A percentile compares a stretch with the other conserved stretches of the same genome.
Conservation (phyloP, 2,888 invertebrate species). For the Trissolcus brochymenae region DNA sequence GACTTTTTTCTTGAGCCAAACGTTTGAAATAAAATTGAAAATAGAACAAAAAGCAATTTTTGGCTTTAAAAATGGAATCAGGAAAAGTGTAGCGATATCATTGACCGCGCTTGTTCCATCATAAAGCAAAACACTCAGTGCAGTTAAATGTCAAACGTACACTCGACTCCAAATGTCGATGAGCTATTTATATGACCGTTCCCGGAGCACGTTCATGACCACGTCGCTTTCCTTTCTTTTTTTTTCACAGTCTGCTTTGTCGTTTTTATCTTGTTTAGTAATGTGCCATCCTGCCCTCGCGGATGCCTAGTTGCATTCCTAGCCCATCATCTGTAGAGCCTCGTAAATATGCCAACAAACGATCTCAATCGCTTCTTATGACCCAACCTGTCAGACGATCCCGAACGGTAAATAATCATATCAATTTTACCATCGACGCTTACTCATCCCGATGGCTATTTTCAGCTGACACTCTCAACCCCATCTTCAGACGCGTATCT, state of each 20-base stretch:
- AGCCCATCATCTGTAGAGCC: slow-evolving; percentile 20
- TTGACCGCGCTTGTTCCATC: slow-evolving; percentile 50
- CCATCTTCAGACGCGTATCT: slow-evolving; percentile 34
- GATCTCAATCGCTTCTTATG: slow-evolving; percentile 22
- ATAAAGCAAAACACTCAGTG: slow-evolving; percentile 45
- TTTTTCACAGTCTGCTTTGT: slow-evolving; percentile 12
- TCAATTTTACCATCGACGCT: slow-evolving; percentile 37
- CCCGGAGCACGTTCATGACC: slow-evolving; percentile 66
- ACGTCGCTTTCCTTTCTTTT: slow-evolving; percentile 48
- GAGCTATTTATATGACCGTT: slow-evolving; percentile 67
- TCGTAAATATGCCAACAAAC: slow-evolving; percentile 30
- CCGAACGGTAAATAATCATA: slow-evolving; percentile 32
- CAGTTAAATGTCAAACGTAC: slow-evolving; percentile 70
- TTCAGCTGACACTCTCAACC: slow-evolving; percentile 22
- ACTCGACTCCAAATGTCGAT: slow-evolving; percentile 66
- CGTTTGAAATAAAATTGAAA: too few species aligned
- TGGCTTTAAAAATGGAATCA: slow-evolving; percentile 8
- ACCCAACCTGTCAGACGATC: slow-evolving; percentile 23
- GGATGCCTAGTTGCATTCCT: slow-evolving; percentile 29
- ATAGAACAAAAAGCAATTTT: neutral
- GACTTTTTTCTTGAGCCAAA: too few species aligned
- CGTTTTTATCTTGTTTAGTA: slow-evolving; percentile 1
- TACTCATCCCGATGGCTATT: slow-evolving; percentile 35
- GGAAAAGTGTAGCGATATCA: slow-evolving; percentile 37
- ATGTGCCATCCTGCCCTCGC: slow-evolving; percentile 9